Base-by-base conservation (phyloP, 2,113 vertebrate genomes). In the Tyto alba region DNA sequence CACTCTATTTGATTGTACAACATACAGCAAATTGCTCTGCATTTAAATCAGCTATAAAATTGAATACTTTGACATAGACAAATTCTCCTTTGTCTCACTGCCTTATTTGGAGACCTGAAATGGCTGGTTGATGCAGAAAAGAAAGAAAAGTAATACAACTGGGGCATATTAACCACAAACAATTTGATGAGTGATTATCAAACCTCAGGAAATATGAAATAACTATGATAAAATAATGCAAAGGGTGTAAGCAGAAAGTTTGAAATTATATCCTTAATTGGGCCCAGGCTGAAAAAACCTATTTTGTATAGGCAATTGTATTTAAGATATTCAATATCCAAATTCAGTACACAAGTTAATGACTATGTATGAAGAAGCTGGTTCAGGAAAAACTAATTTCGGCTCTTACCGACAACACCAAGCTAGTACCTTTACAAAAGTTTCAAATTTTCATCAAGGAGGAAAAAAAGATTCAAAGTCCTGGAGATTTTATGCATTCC, bases 41-140 rank as follows among this genome's bases (percentile, higher is more conserved):
- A 96, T 96, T 96, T 97, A 96, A 96, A 96, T 96, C 94, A 96
- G 91, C 92, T 88, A 76, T 85, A 96, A 97, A 97, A 96, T 83
- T 94, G 92, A 97, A 95, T 93, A 90, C 48, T 89, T 94, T 96
- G 97, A 96, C 93, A 96, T 56, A 93, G 95, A 96, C 93, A 97
- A 97, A 97, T 97, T 97, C 47, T 94, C 81, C 86, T 93, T 97
- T 97, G 95, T 96, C 94, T 97, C 91, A 71, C 43, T 50, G 88
- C 55, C 66, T 93, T 95, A 82, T 92, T 86, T 94, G 77, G 71
- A 90, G 73, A 53, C 60, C 67, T 69, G 73, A 94, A 95, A 83
- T 19, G 40, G 32, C 59, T 91, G 84, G 38, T 43, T 85, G 83
- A 87, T 55, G 57, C 3, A 2, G 56, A 60, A 91, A 68, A 83